These are phyloP conservation scores for Diachasma alloeum DNA, from an alignment of 1,140 invertebrate species.

Conservation along the genomic window DNA sequence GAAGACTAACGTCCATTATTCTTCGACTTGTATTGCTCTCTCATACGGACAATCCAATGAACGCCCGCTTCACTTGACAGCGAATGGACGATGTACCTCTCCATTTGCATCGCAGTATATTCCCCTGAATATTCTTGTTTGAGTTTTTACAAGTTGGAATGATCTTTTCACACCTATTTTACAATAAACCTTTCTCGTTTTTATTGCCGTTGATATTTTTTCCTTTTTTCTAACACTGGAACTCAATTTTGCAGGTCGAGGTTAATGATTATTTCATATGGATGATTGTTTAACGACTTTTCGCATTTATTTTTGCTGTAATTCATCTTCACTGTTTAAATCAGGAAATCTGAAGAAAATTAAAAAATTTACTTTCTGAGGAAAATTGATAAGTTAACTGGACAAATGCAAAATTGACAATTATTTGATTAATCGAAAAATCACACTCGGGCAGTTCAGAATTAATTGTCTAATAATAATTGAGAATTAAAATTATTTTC, in stretches of 20 bases:
- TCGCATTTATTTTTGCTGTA: too few relatives aligned
- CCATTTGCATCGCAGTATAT: neutral
- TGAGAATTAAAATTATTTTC: too few relatives aligned
- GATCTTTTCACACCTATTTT: neutral
- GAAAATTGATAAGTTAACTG: too few relatives aligned
- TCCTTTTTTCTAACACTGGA: neutral
- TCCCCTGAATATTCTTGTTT: neutral
- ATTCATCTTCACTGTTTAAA: too few relatives aligned
- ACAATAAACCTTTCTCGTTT: neutral
- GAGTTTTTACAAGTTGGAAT: conserved; percentile 3
- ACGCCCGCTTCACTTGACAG: conserved; percentile 9
- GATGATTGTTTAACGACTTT: neutral
- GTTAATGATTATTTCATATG: neutral
- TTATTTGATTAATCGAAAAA: too few relatives aligned
- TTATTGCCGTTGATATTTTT: neutral
- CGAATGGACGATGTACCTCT: neutral
- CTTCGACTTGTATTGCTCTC: neutral
- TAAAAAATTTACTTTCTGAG: too few relatives aligned
- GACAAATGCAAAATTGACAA: too few relatives aligned
- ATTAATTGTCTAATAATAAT: too few relatives aligned
- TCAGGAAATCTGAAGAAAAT: too few relatives aligned
- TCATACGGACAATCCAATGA: neutral
- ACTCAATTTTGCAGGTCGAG: neutral
- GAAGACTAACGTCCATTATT: neutral
- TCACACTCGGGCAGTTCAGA: too few relatives aligned